These are phyloP conservation scores for Ruditapes philippinarum DNA, from an alignment of 1,140 invertebrate genomes.

Conservation along the genomic window DNA sequence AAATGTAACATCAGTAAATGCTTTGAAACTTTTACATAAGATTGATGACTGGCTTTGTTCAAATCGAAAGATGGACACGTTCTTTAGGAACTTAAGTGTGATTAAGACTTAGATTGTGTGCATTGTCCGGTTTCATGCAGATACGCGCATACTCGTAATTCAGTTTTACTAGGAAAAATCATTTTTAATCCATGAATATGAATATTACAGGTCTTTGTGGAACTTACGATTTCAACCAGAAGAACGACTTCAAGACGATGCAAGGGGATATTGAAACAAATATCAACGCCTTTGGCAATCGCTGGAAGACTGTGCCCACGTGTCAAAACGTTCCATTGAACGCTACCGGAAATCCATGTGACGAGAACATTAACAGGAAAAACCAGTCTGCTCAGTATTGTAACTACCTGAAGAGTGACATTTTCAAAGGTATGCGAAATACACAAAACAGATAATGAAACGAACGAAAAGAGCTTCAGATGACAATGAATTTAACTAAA, in stretches of 20 bases:
- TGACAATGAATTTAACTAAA: no score
- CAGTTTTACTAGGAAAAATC: no score
- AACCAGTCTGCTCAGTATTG: constrained; percentile 78
- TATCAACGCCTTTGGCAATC: constrained; percentile 93
- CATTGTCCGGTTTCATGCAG: no score
- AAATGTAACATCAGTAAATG: no score
- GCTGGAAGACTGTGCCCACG: constrained; percentile 94
- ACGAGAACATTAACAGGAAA: constrained; percentile 76
- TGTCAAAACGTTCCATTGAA: constrained; percentile 89
- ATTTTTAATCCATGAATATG: no score
- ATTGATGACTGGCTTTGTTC: no score
- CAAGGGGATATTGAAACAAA: constrained; percentile 93
- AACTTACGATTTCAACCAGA: constrained; percentile 94
- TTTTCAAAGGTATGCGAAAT: constrained; percentile 84
- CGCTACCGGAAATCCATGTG: constrained; percentile 73
- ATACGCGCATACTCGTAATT: no score
- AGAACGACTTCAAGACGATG: constrained; percentile 95
- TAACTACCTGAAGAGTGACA: constrained; percentile 74
- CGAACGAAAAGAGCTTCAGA: no score
- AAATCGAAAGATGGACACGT: no score
- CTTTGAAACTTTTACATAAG: no score
- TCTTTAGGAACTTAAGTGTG: neutral
- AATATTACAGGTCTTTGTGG: constrained; percentile 90
- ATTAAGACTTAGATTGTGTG: no score
- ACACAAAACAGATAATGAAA: no score